Percentiles rank a stretch among this genome's conserved stretches.
These are phyloP conservation scores for Karalla daura DNA, from an alignment of 2,797 vertebrate genomes.

Conservation along the genomic window DNA sequence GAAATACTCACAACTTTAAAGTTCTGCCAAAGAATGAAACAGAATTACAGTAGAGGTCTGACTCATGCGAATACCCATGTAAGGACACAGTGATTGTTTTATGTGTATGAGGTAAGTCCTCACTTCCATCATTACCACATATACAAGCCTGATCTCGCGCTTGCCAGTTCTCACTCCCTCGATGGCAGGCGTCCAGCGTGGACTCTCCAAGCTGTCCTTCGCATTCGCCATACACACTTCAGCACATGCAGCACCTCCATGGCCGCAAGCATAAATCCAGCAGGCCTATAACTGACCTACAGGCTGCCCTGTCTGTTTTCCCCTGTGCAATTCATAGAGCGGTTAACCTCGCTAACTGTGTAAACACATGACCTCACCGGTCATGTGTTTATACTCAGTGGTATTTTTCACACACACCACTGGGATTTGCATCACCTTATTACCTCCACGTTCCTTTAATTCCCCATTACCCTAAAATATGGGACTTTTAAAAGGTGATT, in stretches of 20 bases:
- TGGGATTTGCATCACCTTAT: slow-evolving; percentile 69
- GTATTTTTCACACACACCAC: slow-evolving; percentile 74
- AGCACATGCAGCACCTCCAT: slow-evolving; percentile 32
- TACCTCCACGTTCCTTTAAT: slow-evolving; percentile 62
- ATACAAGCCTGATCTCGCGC: slow-evolving; percentile 44
- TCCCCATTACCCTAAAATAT: slow-evolving; percentile 64
- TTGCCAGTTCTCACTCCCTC: slow-evolving; percentile 57
- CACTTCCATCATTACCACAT: slow-evolving; percentile 67
- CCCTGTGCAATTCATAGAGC: slow-evolving; percentile 53
- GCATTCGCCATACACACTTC: slow-evolving; percentile 44
- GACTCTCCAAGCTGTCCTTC: slow-evolving; percentile 53
- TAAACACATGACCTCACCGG: slow-evolving; percentile 80
- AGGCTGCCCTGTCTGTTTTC: slow-evolving; percentile 52
- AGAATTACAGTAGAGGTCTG: slow-evolving; percentile 35
- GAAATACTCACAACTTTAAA: slow-evolving; percentile 25
- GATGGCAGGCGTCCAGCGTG: slow-evolving; percentile 53
- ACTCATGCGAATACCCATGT: slow-evolving; percentile 71
- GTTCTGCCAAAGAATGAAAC: slow-evolving; percentile 48
- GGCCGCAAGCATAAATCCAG: slow-evolving; percentile 58
- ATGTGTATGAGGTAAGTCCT: slow-evolving; percentile 73
- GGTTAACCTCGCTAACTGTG: slow-evolving; percentile 75
- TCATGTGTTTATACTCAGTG: slow-evolving; percentile 69
- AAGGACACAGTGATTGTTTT: slow-evolving; percentile 70
- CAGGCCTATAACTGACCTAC: slow-evolving; percentile 56
- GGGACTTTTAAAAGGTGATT: slow-evolving; percentile 59